Percentiles rank a stretch among this genome's conserved stretches.
Evolutionary conservation across 2,888 invertebrate genomes (phyloP).

Genomic region (Caenorhabditis sp.): DNA sequence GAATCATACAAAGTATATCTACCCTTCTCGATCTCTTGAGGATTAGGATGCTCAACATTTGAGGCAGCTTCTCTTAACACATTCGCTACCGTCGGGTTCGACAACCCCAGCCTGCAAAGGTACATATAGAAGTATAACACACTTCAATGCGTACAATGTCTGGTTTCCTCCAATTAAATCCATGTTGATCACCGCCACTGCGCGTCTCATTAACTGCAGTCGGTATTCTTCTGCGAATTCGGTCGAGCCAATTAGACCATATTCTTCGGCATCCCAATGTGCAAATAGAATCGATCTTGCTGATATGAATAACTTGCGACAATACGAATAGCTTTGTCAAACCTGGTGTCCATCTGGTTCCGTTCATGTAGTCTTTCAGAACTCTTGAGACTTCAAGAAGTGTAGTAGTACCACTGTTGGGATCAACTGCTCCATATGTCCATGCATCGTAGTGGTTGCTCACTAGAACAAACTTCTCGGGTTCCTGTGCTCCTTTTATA

Average conservation of each 20-base stretch:
- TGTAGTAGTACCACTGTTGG: slow-evolving; percentile 85
- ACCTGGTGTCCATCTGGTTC: slow-evolving; percentile 84
- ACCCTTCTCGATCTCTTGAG: slow-evolving; percentile 66
- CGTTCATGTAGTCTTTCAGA: slow-evolving; percentile 64
- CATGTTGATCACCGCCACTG: slow-evolving; percentile 84
- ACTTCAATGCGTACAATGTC: slow-evolving; percentile 64
- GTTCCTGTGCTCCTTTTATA: slow-evolving; percentile 82
- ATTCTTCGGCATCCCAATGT: slow-evolving; percentile 85
- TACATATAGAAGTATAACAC: neutral
- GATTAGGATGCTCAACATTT: slow-evolving; percentile 76
- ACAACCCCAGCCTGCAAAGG: slow-evolving; percentile 68
- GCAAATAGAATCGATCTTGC: slow-evolving; percentile 84
- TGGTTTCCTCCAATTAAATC: slow-evolving; percentile 81
- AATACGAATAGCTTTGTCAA: neutral
- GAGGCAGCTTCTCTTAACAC: slow-evolving; percentile 83
- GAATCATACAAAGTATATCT: slow-evolving; percentile 79
- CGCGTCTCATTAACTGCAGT: slow-evolving; percentile 80
- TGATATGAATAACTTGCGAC: neutral
- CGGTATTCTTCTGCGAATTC: slow-evolving; percentile 85
- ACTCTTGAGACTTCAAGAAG: slow-evolving; percentile 84
- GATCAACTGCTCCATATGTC: slow-evolving; percentile 84
- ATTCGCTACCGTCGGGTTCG: slow-evolving; percentile 83
- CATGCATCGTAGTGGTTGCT: slow-evolving; percentile 86
- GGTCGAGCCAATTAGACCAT: slow-evolving; percentile 84
- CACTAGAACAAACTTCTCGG: slow-evolving; percentile 85